phyloP scores from a whole-genome alignment of 2,797 vertebrate species.

The Cuculus canorus region DNA sequence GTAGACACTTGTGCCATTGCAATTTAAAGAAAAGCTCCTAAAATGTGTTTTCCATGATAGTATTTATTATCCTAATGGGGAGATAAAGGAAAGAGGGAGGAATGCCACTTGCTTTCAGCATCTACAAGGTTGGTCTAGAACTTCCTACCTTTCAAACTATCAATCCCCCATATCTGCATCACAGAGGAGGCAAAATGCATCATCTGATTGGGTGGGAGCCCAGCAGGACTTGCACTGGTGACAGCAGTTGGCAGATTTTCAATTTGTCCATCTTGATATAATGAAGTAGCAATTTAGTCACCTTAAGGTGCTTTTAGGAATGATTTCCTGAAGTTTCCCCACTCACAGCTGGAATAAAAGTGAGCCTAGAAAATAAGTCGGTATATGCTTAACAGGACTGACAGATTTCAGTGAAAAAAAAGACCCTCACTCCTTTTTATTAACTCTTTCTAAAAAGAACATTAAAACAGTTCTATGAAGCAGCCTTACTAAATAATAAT shows the following conservation, averaged over 20 bases:
- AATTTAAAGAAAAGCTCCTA: not conserved
- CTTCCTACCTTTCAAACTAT: slow-evolving; percentile 67
- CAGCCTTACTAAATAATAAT: slow-evolving; percentile 27
- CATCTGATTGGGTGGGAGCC: slow-evolving; percentile 59
- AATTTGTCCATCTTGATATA: slow-evolving; percentile 63
- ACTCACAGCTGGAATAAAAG: slow-evolving; percentile 64
- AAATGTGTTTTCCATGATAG: not conserved
- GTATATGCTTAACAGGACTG: slow-evolving; percentile 61
- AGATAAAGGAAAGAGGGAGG: slow-evolving; percentile 9
- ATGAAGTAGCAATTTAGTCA: slow-evolving; percentile 66
- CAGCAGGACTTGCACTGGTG: slow-evolving; percentile 63
- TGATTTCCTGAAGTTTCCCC: slow-evolving; percentile 63
- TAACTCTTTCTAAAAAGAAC: slow-evolving; percentile 25
- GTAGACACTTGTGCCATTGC: not conserved
- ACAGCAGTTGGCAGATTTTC: slow-evolving; percentile 59
- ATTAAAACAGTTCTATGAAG: slow-evolving; percentile 17
- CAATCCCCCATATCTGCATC: slow-evolving; percentile 54
- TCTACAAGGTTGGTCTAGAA: slow-evolving; percentile 48
- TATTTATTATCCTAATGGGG: slow-evolving; percentile 1
- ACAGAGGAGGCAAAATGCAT: slow-evolving; percentile 54
- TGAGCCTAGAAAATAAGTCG: slow-evolving; percentile 69
- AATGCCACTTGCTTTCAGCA: slow-evolving; percentile 32
- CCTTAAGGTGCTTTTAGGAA: slow-evolving; percentile 62
- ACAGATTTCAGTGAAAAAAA: slow-evolving; percentile 46
- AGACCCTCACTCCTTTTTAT: slow-evolving; percentile 25